Conservation (phyloP, 2,797 vertebrate genomes). For the Falco cherrug region DNA sequence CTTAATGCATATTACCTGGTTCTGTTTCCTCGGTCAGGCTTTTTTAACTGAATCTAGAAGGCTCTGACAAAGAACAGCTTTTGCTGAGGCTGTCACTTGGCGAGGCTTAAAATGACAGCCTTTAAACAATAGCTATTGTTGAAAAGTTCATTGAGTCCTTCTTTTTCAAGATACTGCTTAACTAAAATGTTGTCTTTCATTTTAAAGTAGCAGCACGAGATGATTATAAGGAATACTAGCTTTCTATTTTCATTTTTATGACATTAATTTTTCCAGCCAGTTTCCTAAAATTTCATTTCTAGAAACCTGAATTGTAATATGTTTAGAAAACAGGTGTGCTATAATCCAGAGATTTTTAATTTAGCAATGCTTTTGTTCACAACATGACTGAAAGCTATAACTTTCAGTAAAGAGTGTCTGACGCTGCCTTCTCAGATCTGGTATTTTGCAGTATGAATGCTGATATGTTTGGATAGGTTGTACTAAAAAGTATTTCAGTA, state of each 20-base stretch:
- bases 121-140: slow-evolving; percentile 30
- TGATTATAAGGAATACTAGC: background rate
- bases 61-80: background rate
- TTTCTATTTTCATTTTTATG: background rate
- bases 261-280: background rate
- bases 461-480: slow-evolving; percentile 29
- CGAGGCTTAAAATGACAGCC: background rate
- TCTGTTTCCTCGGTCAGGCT: background rate
- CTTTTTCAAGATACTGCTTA: background rate
- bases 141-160: slow-evolving; percentile 11
- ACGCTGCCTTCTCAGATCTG: slow-evolving; percentile 27
- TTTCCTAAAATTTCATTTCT: background rate
- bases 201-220: background rate
- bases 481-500: background rate
- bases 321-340: background rate
- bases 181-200: background rate
- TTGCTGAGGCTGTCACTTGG: background rate
- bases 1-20: slow-evolving; percentile 22
- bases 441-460: background rate
- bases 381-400: background rate
- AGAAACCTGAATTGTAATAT: background rate
- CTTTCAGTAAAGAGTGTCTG: background rate
- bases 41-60: background rate
- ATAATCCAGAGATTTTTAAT: background rate
- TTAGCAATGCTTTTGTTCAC: background rate